Conservation (phyloP, 1,140 invertebrate genomes). For the Akabosia matsudoensis region DNA sequence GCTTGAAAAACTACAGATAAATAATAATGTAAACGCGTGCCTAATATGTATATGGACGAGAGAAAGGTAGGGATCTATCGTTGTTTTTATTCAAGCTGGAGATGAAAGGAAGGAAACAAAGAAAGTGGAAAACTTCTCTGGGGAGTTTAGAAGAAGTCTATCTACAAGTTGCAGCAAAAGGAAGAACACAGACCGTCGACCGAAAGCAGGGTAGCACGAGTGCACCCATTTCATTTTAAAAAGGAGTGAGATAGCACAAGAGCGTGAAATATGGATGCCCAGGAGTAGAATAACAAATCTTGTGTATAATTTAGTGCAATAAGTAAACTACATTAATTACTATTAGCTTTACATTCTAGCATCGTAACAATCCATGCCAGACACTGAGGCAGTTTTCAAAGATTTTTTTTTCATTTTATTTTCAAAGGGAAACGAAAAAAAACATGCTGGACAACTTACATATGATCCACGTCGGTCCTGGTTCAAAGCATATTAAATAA, state of each 20-base stretch:
- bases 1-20: not conserved
- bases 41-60: not conserved
- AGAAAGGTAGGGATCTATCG: not conserved
- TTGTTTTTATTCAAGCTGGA: not conserved
- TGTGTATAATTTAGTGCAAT: slow-evolving; percentile 6
- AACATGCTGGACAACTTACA: no score
- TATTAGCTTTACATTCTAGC: not conserved
- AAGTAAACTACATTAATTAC: not conserved
- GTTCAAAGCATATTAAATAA: no score
- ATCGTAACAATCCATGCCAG: no score
- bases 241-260: not conserved
- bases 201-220: not conserved
- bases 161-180: not conserved
- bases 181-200: not conserved
- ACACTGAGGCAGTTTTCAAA: not conserved
- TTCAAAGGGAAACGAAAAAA: no score
- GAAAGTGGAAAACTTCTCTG: slow-evolving; percentile 1
- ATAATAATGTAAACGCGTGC: no score
- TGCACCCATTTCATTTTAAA: not conserved
- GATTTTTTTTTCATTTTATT: no score
- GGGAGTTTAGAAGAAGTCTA: not conserved
- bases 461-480: no score
- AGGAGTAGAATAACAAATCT: not conserved
- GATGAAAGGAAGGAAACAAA: not conserved
- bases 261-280: slow-evolving; percentile 13